Evolutionary conservation across 2,888 invertebrate species (phyloP).

Genomic region (Laothoe populi): DNA sequence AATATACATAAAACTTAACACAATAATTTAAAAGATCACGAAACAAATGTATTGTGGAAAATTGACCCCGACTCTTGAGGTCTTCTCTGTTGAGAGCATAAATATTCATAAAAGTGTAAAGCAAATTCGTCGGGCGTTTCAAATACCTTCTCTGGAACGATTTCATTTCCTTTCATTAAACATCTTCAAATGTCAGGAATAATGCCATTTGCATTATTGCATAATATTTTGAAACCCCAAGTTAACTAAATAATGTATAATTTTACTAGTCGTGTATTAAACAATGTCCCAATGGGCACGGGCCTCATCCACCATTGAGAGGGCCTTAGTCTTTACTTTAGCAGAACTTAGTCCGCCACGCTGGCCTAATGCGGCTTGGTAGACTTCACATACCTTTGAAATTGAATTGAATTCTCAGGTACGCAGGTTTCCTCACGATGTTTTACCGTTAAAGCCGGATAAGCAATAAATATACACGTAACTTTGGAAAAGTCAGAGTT

Average conservation of each 20-base stretch:
- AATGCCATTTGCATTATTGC: constrained; percentile 20
- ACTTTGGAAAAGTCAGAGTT: too few relatives aligned
- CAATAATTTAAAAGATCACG: not conserved
- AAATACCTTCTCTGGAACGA: constrained; percentile 22
- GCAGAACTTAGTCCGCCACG: too few relatives aligned
- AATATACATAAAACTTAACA: not conserved
- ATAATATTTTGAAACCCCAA: constrained; percentile 5
- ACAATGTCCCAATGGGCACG: too few relatives aligned
- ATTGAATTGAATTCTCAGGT: too few relatives aligned
- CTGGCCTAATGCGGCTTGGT: too few relatives aligned
- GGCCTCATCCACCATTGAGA: too few relatives aligned
- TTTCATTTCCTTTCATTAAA: constrained; percentile 28
- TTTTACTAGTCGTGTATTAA: too few relatives aligned
- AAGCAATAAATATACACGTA: too few relatives aligned
- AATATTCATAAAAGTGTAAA: constrained; percentile 29
- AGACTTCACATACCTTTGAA: too few relatives aligned
- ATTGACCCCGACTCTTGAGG: constrained; percentile 25
- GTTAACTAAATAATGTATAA: not conserved
- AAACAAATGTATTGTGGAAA: constrained; percentile 26
- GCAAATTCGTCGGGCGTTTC: constrained; percentile 23
- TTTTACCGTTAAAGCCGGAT: too few relatives aligned
- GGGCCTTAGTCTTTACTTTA: too few relatives aligned
- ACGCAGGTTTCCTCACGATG: too few relatives aligned
- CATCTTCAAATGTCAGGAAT: constrained; percentile 14
- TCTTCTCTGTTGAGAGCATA: constrained; percentile 28